Conservation (phyloP, 2,888 invertebrate species). For the Pseudococcus jackbeardsleyi region DNA sequence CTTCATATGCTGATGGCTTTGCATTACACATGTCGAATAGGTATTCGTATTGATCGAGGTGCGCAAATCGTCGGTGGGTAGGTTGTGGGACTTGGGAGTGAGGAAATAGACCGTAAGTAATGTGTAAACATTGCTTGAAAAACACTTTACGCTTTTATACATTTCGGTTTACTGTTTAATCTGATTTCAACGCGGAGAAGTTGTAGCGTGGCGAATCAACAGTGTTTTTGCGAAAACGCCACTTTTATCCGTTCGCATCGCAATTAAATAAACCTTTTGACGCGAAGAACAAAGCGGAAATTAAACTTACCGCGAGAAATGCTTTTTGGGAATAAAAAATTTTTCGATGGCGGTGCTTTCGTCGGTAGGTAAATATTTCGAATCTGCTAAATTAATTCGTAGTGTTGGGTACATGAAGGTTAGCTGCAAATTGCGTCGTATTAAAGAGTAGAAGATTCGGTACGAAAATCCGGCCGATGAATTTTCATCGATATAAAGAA, state of each 20-base stretch:
- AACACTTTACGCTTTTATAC: slow-evolving; percentile 45
- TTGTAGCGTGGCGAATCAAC: slow-evolving; percentile 12
- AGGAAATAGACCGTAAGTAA: slow-evolving; percentile 47
- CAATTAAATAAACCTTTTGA: slow-evolving; percentile 53
- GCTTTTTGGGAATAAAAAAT: slow-evolving; percentile 25
- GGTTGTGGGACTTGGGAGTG: neutral
- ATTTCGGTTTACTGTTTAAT: slow-evolving; percentile 51
- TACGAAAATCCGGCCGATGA: neutral
- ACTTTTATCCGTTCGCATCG: slow-evolving; percentile 12
- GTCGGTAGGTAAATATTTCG: neutral
- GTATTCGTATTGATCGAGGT: neutral
- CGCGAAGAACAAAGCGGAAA: slow-evolving; percentile 28
- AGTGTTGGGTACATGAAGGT: neutral
- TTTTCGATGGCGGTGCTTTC: neutral
- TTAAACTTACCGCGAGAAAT: slow-evolving; percentile 26
- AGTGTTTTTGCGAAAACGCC: slow-evolving; percentile 31
- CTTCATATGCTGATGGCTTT: neutral
- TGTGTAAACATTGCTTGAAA: slow-evolving; percentile 52
- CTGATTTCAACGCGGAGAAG: slow-evolving; percentile 32
- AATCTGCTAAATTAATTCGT: neutral
- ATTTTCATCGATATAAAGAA: neutral
- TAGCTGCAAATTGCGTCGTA: neutral
- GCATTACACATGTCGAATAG: neutral
- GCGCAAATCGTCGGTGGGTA: neutral
- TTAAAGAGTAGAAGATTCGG: neutral